A percentile compares a stretch with the other conserved stretches of the same genome.
These are phyloP conservation scores for Drosophila bipectinata DNA, from an alignment of 1,140 invertebrate species.

Conservation along the genomic window DNA sequence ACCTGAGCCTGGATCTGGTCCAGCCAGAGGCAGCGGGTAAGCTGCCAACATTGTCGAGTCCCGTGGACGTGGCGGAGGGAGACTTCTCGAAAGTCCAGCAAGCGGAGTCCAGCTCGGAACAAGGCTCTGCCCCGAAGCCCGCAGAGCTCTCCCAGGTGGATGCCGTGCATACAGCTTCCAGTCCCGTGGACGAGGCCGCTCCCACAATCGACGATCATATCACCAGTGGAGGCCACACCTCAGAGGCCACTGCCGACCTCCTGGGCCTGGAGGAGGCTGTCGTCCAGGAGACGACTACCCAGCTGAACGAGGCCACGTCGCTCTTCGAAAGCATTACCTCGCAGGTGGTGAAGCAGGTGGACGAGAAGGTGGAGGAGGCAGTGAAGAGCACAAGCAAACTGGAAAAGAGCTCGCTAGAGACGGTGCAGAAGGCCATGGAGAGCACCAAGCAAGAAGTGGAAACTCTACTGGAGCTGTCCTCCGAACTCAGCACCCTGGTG, in stretches of 20 bases:
- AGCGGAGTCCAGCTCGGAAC: background rate
- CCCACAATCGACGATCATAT: slow-evolving; percentile 50
- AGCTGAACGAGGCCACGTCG: background rate
- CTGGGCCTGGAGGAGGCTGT: slow-evolving; percentile 14
- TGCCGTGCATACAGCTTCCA: slow-evolving; percentile 60
- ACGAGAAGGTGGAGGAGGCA: slow-evolving; percentile 34
- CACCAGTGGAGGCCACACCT: slow-evolving; percentile 5
- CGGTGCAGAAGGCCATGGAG: background rate
- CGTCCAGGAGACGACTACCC: background rate
- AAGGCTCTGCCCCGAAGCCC: slow-evolving; percentile 28
- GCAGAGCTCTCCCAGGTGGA: slow-evolving; percentile 46
- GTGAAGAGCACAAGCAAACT: slow-evolving; percentile 23
- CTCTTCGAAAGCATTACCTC: slow-evolving; percentile 16
- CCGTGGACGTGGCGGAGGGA: slow-evolving; percentile 74
- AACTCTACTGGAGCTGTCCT: slow-evolving; percentile 20
- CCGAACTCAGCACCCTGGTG: slow-evolving; percentile 28
- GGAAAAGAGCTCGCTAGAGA: slow-evolving; percentile 25
- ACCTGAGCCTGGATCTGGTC: slow-evolving; percentile 12
- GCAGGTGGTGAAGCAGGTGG: slow-evolving; percentile 23
- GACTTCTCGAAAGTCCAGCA: slow-evolving; percentile 39
- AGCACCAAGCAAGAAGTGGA: background rate
- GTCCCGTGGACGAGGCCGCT: slow-evolving; percentile 70
- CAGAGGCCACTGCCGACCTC: slow-evolving; percentile 6
- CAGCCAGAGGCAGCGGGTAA: slow-evolving; percentile 29
- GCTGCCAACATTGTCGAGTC: slow-evolving; percentile 69